These are phyloP conservation scores for Oryzaephilus surinamensis DNA, from an alignment of 1,140 invertebrate species.

Conservation along the genomic window DNA sequence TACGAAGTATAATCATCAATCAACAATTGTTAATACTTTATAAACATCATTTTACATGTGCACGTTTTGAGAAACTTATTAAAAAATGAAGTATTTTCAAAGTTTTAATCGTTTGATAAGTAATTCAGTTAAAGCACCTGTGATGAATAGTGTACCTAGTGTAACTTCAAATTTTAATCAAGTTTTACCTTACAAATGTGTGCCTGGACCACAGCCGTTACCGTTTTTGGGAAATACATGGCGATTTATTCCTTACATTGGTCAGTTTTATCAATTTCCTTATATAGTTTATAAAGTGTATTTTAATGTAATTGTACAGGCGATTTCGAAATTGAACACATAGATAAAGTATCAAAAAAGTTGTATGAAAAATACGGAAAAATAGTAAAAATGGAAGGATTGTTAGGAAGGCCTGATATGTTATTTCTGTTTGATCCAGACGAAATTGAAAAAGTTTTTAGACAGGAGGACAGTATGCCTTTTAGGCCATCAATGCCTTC, in stretches of 20 bases:
- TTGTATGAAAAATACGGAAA: slow-evolving; percentile 65
- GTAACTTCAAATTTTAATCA: too few species aligned
- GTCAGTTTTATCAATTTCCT: slow-evolving; percentile 51
- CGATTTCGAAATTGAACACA: slow-evolving; percentile 32
- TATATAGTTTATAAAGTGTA: too few species aligned
- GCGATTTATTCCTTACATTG: slow-evolving; percentile 48
- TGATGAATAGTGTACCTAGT: too few species aligned
- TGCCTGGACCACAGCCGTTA: slow-evolving; percentile 69
- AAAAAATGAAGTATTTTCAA: too few species aligned
- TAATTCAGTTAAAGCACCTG: too few species aligned
- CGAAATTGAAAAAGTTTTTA: slow-evolving; percentile 70
- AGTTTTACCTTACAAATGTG: slow-evolving; percentile 58
- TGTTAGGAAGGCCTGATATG: slow-evolving; percentile 68
- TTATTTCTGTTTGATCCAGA: slow-evolving; percentile 73
- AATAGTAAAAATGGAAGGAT: slow-evolving; percentile 59
- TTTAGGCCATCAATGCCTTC: slow-evolving; percentile 79
- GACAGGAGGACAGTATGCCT: slow-evolving; percentile 66
- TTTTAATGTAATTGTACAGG: slow-evolving; percentile 17
- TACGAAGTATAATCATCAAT: too few species aligned
- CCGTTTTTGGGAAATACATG: slow-evolving; percentile 76
- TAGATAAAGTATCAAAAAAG: slow-evolving; percentile 57
- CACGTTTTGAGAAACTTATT: too few species aligned
- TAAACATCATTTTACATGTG: too few species aligned
- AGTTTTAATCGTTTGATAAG: too few species aligned
- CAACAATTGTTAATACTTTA: too few species aligned